These are phyloP conservation scores for Stichopus chloronotus DNA, from an alignment of 35 echinoderm and acorn worm genomes.

Conservation along the genomic window DNA sequence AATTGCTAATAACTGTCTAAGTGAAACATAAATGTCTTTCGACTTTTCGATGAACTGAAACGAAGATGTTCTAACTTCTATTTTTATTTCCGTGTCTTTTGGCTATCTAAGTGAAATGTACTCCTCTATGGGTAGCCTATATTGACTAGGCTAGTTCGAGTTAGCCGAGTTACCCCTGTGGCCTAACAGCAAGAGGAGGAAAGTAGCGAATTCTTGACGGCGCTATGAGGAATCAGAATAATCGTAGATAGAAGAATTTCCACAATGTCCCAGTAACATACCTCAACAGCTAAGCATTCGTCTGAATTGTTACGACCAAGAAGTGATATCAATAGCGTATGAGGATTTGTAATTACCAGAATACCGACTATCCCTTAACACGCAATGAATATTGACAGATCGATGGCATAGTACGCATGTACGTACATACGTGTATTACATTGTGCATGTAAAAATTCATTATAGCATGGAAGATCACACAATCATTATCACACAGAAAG, in stretches of 20 bases:
- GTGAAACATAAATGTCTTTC: slow-evolving; percentile 39
- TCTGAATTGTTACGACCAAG: background rate
- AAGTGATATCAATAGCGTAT: slow-evolving; percentile 15
- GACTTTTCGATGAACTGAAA: background rate
- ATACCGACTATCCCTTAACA: background rate
- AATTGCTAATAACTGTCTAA: slow-evolving; percentile 70
- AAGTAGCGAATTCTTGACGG: slow-evolving; percentile 19
- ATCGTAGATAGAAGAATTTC: slow-evolving; percentile 10
- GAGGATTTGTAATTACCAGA: background rate
- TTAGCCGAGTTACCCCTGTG: background rate
- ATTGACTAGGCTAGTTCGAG: slow-evolving; percentile 18
- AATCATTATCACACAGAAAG: background rate
- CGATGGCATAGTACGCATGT: background rate
- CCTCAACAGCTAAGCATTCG: background rate
- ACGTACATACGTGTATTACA: background rate
- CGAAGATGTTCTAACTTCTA: background rate
- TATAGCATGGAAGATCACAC: no score
- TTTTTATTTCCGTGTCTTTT: slow-evolving; percentile 35
- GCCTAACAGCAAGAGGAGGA: background rate
- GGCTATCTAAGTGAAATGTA: background rate
- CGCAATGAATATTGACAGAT: background rate
- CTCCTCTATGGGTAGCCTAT: background rate
- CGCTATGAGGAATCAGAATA: slow-evolving; percentile 24
- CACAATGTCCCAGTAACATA: slow-evolving; percentile 21
- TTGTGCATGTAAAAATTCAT: background rate